These are phyloP conservation scores for Liodrosophila aerea DNA, from an alignment of 2,888 invertebrate genomes.

Conservation along the genomic window DNA sequence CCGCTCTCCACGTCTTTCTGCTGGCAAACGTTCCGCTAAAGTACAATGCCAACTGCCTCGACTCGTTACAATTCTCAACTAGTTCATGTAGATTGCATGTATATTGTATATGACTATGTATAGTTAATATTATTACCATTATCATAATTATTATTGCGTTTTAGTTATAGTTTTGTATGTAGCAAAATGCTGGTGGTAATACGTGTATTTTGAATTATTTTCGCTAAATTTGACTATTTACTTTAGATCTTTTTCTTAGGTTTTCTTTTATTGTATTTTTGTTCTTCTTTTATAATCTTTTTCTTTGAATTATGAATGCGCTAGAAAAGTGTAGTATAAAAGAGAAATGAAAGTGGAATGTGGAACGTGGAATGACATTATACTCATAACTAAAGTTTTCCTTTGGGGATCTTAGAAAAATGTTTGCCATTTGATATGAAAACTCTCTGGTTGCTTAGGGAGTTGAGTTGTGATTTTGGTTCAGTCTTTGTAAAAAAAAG, in stretches of 20 bases:
- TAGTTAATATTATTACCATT: slow-evolving; percentile 24
- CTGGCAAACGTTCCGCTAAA: slow-evolving; percentile 36
- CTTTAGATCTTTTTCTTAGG: slow-evolving; percentile 35
- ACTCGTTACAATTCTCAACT: slow-evolving; percentile 32
- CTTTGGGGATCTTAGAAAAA: slow-evolving; percentile 58
- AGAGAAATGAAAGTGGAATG: slow-evolving; percentile 10
- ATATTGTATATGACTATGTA: slow-evolving; percentile 44
- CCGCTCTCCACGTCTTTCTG: slow-evolving; percentile 21
- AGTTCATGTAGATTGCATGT: slow-evolving; percentile 12
- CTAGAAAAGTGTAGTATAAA: slow-evolving; percentile 43
- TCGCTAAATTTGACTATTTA: slow-evolving; percentile 66
- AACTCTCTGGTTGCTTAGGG: slow-evolving; percentile 32
- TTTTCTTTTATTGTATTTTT: not conserved
- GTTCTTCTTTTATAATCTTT: slow-evolving; percentile 9
- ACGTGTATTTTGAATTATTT: slow-evolving; percentile 50
- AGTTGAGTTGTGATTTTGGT: slow-evolving; percentile 40
- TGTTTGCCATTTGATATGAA: slow-evolving; percentile 52
- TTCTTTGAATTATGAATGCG: slow-evolving; percentile 54
- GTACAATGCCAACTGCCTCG: slow-evolving; percentile 27
- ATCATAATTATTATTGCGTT: slow-evolving; percentile 58
- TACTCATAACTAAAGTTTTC: slow-evolving; percentile 26
- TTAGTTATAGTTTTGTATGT: slow-evolving; percentile 59
- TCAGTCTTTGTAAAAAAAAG: slow-evolving; percentile 71
- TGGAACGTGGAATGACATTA: slow-evolving; percentile 21
- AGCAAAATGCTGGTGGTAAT: slow-evolving; percentile 75